These are phyloP conservation scores for Drosophila barbarae DNA, from an alignment of 2,888 invertebrate species.

Conservation along the genomic window DNA sequence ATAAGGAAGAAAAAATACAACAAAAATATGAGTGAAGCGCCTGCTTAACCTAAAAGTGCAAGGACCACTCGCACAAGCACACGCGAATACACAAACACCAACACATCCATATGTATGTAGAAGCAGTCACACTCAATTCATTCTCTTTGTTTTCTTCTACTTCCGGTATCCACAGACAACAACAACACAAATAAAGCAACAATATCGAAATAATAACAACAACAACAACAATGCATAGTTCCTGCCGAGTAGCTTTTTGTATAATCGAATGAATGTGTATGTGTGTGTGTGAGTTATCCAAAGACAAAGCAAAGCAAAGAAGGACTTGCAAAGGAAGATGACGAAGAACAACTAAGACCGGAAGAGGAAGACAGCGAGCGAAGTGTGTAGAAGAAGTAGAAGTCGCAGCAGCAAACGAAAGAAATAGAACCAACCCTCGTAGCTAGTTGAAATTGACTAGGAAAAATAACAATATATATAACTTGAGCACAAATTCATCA, in stretches of 20 bases:
- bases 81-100: slow-evolving; percentile 23
- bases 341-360: slow-evolving; percentile 9
- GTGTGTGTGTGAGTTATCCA: slow-evolving; percentile 27
- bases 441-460: slow-evolving; percentile 49
- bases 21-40: slow-evolving; percentile 62
- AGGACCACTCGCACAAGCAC: slow-evolving; percentile 29
- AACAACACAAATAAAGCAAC: slow-evolving; percentile 42
- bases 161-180: slow-evolving; percentile 54
- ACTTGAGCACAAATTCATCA: background rate
- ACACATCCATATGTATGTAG: too few relatives aligned
- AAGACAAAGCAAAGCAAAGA: slow-evolving; percentile 8
- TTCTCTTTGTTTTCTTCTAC: slow-evolving; percentile 55
- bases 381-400: slow-evolving; percentile 5
- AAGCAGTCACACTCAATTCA: slow-evolving; percentile 53
- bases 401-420: background rate
- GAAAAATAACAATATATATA: slow-evolving; percentile 2
- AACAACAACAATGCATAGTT: slow-evolving; percentile 65
- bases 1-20: slow-evolving; percentile 33
- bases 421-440: slow-evolving; percentile 21
- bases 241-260: slow-evolving; percentile 65
- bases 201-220: slow-evolving; percentile 39
- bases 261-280: slow-evolving; percentile 34
- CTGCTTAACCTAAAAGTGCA: slow-evolving; percentile 71
- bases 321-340: slow-evolving; percentile 5
- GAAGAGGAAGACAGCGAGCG: slow-evolving; percentile 11